These are phyloP conservation scores for Hylyphantes graminicola DNA, from an alignment of 1,140 invertebrate species.

Conservation along the genomic window DNA sequence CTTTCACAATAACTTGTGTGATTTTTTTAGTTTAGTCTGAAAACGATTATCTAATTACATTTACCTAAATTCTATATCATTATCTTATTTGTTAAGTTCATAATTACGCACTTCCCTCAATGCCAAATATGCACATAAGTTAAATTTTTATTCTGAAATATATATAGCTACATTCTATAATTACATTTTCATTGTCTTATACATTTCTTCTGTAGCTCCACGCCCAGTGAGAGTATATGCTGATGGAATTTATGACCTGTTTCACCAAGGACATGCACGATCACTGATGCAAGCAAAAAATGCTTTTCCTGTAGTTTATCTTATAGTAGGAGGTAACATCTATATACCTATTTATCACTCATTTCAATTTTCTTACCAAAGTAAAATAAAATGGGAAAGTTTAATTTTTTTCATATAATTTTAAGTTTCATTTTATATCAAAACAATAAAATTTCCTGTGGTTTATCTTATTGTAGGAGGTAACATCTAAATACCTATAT, in stretches of 20 bases:
- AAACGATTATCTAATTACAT: too few relatives aligned
- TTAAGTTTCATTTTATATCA: slow-evolving; percentile 75
- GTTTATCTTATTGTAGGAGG: slow-evolving; percentile 99
- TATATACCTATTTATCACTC: background rate
- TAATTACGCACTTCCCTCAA: too few relatives aligned
- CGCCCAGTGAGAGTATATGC: slow-evolving; percentile 92
- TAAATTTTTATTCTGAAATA: too few relatives aligned
- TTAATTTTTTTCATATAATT: slow-evolving; percentile 60
- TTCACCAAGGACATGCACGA: slow-evolving; percentile 96
- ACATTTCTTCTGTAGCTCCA: slow-evolving; percentile 71
- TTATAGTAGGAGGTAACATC: slow-evolving; percentile 94
- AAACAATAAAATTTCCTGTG: slow-evolving; percentile 96
- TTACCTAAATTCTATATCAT: too few relatives aligned
- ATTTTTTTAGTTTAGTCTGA: too few relatives aligned
- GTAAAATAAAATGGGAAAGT: background rate
- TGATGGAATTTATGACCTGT: slow-evolving; percentile 98
- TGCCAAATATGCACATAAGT: too few relatives aligned
- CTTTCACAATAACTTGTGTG: too few relatives aligned
- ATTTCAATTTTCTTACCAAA: background rate
- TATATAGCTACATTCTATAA: background rate
- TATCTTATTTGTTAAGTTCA: too few relatives aligned
- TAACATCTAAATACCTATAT: slow-evolving; percentile 69
- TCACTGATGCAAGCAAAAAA: slow-evolving; percentile 99
- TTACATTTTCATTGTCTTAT: slow-evolving; percentile 5
- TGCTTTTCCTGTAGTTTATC: slow-evolving; percentile 96